Base-by-base conservation (phyloP, 2,888 invertebrate species). In the Hylaea fasciaria region DNA sequence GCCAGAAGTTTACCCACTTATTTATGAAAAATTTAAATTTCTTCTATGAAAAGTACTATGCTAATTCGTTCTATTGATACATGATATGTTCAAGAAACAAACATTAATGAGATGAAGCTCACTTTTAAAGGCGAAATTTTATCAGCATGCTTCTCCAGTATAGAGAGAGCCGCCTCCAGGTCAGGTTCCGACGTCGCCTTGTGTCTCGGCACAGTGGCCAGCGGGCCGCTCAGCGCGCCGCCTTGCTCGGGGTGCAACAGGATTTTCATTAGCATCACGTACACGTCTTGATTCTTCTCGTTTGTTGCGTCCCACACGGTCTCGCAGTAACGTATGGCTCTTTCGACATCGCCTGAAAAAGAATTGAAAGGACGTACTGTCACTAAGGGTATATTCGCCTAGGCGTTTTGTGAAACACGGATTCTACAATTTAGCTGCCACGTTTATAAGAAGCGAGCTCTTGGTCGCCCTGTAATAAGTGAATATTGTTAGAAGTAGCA, bases 301-400 rank as follows among this genome's bases (percentile, higher is more conserved):
- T 68, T 77, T 0, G 74, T 77, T 40, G 80, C 86, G 1, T 89
- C 83, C 75, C 94, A 95, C 47, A 96, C 94, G 65, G 94, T 94
- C 71, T 95, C 94, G 80, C 98, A 98, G 85, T 98, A 99, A 57
- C 94, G 93, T 64, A 96, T 95, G 0, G 99, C 99, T 78, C 95
- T 95, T 4, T 95, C 91, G 0, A 96, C 94, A 83, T 99, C 96
- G 41, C 97, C 93, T 93, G 66, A 35, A 13, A 40, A 14, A 13
- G 13, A n/a, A 7, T 32, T 3, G 11, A 37, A 37, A 37, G 9
- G 10, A 32, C 9, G 32, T 2, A 10, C 7, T 7, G 32, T 10
- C 32, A 10, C 5, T 22, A 22, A 22, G 2, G 2, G 5, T 22
- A 22, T 22, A 3, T 22, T 22, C 22, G 22, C 22, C 22, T 22